These are phyloP conservation scores for Trissolcus japonicus DNA, from an alignment of 2,888 invertebrate species.

Conservation along the genomic window DNA sequence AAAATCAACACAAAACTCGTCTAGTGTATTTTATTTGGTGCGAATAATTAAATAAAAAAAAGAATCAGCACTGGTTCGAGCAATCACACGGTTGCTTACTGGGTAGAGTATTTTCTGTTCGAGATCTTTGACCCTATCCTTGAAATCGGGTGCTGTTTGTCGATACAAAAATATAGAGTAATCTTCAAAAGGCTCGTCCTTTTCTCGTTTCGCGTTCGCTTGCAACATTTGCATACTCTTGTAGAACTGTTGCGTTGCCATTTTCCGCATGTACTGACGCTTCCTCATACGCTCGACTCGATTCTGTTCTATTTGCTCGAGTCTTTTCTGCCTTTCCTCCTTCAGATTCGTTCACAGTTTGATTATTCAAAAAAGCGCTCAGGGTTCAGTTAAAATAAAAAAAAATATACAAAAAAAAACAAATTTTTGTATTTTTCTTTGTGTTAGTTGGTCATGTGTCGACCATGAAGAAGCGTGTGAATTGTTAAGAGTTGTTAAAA, in stretches of 20 bases:
- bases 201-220: conserved; percentile 82
- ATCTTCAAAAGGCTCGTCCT: conserved; percentile 85
- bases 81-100: conserved; percentile 78
- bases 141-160: conserved; percentile 89
- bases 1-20: no score
- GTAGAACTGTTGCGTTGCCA: conserved; percentile 88
- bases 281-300: conserved; percentile 82
- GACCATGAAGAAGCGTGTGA: conserved; percentile 12
- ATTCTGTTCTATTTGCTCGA: conserved; percentile 85
- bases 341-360: conserved; percentile 70
- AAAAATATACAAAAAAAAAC: neutral
- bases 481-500: neutral
- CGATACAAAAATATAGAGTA: conserved; percentile 91
- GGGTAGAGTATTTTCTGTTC: conserved; percentile 85
- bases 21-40: no score
- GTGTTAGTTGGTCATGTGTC: neutral
- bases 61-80: no score
- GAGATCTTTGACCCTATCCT: conserved; percentile 88
- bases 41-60: no score
- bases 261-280: conserved; percentile 83
- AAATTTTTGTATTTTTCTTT: neutral
- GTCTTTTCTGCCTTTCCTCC: conserved; percentile 85
- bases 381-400: conserved; percentile 3
- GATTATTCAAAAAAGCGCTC: conserved; percentile 35
- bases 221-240: conserved; percentile 92